These are phyloP conservation scores for Ochotona curzoniae DNA, from an alignment of 2,113 vertebrate species.

Conservation along the genomic window DNA sequence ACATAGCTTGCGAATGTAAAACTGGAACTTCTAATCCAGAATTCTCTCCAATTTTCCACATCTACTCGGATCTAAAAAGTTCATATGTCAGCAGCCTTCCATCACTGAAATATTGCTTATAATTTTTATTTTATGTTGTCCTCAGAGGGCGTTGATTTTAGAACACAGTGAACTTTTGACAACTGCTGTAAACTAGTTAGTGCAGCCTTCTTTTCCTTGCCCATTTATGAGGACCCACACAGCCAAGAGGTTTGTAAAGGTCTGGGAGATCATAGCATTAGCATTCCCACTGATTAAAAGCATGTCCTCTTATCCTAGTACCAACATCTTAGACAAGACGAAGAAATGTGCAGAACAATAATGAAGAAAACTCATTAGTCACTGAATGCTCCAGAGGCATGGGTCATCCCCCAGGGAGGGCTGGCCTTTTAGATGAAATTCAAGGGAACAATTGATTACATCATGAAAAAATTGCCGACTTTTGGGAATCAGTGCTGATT, in stretches of 20 bases:
- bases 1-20: not conserved
- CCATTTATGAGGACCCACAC: not conserved
- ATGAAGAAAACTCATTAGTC: slow-evolving; percentile 1
- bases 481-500: not conserved
- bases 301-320: not conserved
- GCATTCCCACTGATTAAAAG: slow-evolving; percentile 20
- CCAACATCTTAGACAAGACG: not conserved
- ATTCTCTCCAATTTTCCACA: not conserved
- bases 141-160: not conserved
- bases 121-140: slow-evolving; percentile 10
- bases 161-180: not conserved
- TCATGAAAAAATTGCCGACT: not conserved
- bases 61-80: not conserved
- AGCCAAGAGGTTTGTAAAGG: not conserved
- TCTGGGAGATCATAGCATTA: not conserved
- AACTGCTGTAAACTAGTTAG: not conserved
- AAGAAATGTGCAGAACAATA: slow-evolving; percentile 30
- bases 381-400: slow-evolving; percentile 9
- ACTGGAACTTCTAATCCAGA: not conserved
- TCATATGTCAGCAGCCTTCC: not conserved
- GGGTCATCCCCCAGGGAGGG: not conserved
- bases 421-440: slow-evolving; percentile 46
- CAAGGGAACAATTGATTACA: slow-evolving; percentile 43
- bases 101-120: not conserved
- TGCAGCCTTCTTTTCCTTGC: not conserved